A percentile compares a stretch with the other conserved stretches of the same genome.
Evolutionary conservation across 2,888 invertebrate genomes (phyloP).

Genomic region (Laothoe populi): DNA sequence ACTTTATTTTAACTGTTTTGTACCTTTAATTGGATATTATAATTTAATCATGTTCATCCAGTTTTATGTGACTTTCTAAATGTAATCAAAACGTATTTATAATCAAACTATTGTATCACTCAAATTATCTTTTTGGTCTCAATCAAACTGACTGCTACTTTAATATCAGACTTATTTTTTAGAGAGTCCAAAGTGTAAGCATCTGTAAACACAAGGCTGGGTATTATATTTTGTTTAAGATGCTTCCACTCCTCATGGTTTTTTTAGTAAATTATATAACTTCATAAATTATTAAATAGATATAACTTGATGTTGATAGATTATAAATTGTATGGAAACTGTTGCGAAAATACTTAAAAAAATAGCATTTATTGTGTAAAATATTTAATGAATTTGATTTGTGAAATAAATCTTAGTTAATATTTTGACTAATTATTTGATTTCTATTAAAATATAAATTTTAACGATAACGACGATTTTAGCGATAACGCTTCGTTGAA

Average conservation of each 20-base stretch:
- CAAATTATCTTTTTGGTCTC: too few relatives aligned
- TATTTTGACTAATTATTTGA: constrained; percentile 10
- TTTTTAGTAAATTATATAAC: constrained; percentile 20
- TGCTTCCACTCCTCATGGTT: constrained; percentile 38
- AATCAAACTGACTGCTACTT: constrained; percentile 17
- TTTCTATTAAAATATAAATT: not conserved
- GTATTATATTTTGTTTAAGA: constrained; percentile 44
- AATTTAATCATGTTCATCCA: not conserved
- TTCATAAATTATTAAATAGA: not conserved
- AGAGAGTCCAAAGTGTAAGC: constrained; percentile 36
- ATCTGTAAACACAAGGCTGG: constrained; percentile 54
- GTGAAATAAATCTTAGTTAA: constrained; percentile 18
- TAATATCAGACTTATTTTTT: constrained; percentile 20
- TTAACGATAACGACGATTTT: not conserved
- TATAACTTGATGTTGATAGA: constrained; percentile 27
- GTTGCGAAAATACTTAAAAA: constrained; percentile 31
- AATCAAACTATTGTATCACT: not conserved
- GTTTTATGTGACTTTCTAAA: not conserved
- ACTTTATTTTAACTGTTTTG: not conserved
- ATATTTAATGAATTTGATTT: constrained; percentile 19
- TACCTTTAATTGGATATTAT: not conserved
- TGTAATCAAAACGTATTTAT: not conserved
- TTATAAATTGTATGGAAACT: constrained; percentile 33
- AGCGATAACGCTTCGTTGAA: too few relatives aligned
- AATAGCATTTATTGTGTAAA: constrained; percentile 45